Evolutionary conservation across 2,888 invertebrate genomes (phyloP).

Genomic region (Dexiosoma caninum): DNA sequence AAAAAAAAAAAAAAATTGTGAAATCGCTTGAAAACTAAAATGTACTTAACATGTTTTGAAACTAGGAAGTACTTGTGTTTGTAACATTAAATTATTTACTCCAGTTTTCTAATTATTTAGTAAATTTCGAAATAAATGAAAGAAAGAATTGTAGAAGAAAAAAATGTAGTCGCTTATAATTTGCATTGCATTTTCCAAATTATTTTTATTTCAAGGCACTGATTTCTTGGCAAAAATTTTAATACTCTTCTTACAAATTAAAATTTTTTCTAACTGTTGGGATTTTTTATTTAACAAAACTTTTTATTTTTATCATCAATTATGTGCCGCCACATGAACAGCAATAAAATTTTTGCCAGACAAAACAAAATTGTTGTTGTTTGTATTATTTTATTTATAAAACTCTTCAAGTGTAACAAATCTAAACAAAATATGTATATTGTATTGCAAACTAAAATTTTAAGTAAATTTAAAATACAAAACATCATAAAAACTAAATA

Average conservation of each 20-base stretch:
- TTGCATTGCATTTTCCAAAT: slow-evolving; percentile 6
- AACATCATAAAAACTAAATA: neutral
- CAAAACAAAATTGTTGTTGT: slow-evolving; percentile 1
- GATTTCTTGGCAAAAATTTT: slow-evolving; percentile 29
- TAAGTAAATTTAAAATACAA: neutral
- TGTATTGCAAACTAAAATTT: neutral
- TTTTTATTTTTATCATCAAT: slow-evolving; percentile 35
- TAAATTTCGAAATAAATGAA: neutral
- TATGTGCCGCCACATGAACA: slow-evolving; percentile 48
- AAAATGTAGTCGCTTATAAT: neutral
- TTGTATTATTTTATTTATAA: slow-evolving; percentile 18
- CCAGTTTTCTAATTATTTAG: neutral
- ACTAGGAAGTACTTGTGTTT: slow-evolving; percentile 13
- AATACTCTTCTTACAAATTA: slow-evolving; percentile 35
- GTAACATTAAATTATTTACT: slow-evolving; percentile 30
- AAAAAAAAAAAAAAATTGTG: too few species aligned
- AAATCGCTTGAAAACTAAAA: slow-evolving; percentile 21
- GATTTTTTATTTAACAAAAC: neutral
- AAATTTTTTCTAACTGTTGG: neutral
- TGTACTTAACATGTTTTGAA: neutral
- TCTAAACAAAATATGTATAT: slow-evolving; percentile 37
- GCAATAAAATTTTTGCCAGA: slow-evolving; percentile 16
- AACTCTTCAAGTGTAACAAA: slow-evolving; percentile 55
- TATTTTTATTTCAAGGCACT: neutral
- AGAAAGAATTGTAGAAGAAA: too few species aligned